Evolutionary conservation across 30 jellyfish, hydroid and myxozoan species (phyloP).

Genomic region (Morbakka virulenta): DNA sequence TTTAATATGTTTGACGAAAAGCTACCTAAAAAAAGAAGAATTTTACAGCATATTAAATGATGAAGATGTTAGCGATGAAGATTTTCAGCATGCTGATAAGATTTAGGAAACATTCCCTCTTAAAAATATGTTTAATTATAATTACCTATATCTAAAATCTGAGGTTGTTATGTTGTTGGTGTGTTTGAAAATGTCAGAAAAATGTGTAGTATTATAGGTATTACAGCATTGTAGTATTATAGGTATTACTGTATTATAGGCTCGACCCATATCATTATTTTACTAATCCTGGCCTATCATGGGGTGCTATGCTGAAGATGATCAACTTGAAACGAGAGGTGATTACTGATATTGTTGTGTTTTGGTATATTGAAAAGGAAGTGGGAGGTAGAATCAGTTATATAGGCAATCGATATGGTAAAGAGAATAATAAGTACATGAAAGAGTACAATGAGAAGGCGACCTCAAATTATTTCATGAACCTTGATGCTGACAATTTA

Average conservation of each 20-base stretch:
- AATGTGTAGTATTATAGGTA: too few species aligned
- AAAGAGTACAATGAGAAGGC: conserved; percentile 9
- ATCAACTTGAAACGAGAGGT: too few species aligned
- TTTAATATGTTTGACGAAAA: too few species aligned
- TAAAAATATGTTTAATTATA: conserved; percentile 7
- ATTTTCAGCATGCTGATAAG: conserved; percentile 43
- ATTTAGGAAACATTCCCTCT: conserved; percentile 5
- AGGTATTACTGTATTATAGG: conserved; percentile 2
- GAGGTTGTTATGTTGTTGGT: conserved; percentile 37
- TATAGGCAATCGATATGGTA: too few species aligned
- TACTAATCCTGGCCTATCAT: too few species aligned
- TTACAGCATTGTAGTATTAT: too few species aligned
- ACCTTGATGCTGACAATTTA: too few species aligned
- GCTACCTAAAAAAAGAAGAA: too few species aligned
- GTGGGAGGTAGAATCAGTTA: conserved; percentile 7
- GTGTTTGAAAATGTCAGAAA: conserved; percentile 25
- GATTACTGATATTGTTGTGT: conserved; percentile 16
- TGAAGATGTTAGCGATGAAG: too few species aligned
- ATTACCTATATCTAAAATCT: conserved; percentile 16
- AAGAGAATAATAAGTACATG: too few species aligned
- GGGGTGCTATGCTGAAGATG: too few species aligned
- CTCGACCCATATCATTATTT: conserved; percentile 43
- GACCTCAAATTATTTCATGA: conserved; percentile 23
- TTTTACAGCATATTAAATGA: too few species aligned
- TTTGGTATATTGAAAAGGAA: conserved; percentile 27